Conservation (phyloP, 2,888 invertebrate species). For the Pyrocoelia pectoralis region DNA sequence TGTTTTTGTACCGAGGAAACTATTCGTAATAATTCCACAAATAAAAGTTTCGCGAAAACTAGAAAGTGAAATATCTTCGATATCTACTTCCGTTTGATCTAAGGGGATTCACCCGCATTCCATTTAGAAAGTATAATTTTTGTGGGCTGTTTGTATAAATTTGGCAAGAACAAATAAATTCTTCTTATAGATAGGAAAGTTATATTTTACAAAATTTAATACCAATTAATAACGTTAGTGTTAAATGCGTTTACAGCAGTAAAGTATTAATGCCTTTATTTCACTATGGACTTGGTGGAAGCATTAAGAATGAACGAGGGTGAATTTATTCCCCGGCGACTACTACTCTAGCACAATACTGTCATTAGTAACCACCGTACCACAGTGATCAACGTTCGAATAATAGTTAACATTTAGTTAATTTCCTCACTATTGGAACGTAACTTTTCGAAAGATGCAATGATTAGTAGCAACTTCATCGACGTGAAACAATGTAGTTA, state of each 20-base stretch:
- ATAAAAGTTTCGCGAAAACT: neutral
- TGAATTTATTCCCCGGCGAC: constrained; percentile 30
- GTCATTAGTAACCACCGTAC: constrained; percentile 46
- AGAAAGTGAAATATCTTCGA: neutral
- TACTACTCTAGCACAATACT: constrained; percentile 42
- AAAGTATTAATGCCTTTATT: constrained; percentile 11
- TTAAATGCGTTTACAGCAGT: constrained; percentile 4
- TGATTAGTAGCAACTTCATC: constrained; percentile 30
- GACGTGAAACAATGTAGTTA: constrained; percentile 51
- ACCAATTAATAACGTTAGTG: neutral
- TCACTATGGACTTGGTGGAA: constrained; percentile 2
- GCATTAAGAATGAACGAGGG: constrained; percentile 28
- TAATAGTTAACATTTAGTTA: constrained; percentile 45
- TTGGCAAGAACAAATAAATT: neutral
- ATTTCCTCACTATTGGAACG: constrained; percentile 42
- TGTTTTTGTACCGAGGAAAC: neutral
- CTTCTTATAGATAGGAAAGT: neutral
- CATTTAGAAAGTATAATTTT: neutral
- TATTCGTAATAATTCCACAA: neutral
- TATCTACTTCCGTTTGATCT: neutral
- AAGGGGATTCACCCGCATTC: neutral
- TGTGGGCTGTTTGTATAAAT: neutral
- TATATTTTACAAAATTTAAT: neutral
- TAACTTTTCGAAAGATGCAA: constrained; percentile 37
- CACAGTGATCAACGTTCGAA: constrained; percentile 44